Evolutionary conservation across 2,113 vertebrate species (phyloP), one percentile per base, ranked within the genome.

Genomic region (Sturnus vulgaris): DNA sequence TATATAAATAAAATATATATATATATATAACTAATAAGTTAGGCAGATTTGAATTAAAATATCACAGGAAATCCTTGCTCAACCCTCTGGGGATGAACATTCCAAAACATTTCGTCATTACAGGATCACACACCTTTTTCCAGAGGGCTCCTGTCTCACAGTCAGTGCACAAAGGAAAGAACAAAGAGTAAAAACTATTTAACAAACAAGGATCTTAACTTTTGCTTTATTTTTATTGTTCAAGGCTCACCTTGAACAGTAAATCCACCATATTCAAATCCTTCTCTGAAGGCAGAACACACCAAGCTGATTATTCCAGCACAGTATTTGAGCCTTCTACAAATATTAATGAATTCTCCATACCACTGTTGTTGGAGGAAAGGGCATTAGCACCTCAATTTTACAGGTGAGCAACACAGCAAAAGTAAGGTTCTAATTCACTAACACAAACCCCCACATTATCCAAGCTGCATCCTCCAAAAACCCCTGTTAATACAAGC

Each of bases 261-360:
- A 56, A 37, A 63, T 90, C 71, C n/a, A 57, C 27, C 5, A 0
- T 31, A 84, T 53, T 85, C 57, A 85, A 80, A 85, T 69, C n/a
- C 37, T 92, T 11, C 77, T 90, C 91, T 69, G 53, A 89, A 85
- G 42, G 57, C 49, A 91, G 70, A 95, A 9, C 28, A 82, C 53
- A 84, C 50, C 35, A 76, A 87, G 47, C 39, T 79, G 76, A 85
- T 87, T 79, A 92, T 91, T 64, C 61, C 35, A 79, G 61, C 10
- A 7, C 14, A 72, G 46, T 47, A 92, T 73, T 27, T 0, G 1
- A 90, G 52, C 88, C 57, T 30, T 78, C 69, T 33, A 59, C 70
- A 65, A 86, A 85, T 68, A 90, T 50, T 79, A 86, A 86, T 88
- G n/a, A 86, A 77, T 79, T 82, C 79, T 92, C 73, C 66, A 61